Conservation (phyloP, 2,797 vertebrate species). For the Galaxias olidus region DNA sequence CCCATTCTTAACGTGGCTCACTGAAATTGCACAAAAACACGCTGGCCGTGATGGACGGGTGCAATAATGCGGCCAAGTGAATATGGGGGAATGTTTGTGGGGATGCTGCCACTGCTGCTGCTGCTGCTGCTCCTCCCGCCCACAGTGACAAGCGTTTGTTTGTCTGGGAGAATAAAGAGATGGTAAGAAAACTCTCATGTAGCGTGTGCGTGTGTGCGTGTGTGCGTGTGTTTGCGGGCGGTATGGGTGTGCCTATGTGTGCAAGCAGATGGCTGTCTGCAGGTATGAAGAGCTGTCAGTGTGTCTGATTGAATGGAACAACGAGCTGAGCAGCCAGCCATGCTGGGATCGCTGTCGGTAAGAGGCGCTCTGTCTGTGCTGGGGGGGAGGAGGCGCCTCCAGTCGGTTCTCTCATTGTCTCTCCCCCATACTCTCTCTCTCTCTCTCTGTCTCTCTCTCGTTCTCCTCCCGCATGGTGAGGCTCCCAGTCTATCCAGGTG, state of each 20-base stretch:
- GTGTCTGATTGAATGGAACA: slow-evolving; percentile 38
- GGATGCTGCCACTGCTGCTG: slow-evolving; percentile 22
- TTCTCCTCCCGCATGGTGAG: neutral
- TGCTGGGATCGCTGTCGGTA: slow-evolving; percentile 33
- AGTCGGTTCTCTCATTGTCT: slow-evolving; percentile 31
- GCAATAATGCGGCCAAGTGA: slow-evolving; percentile 58
- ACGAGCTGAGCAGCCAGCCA: slow-evolving; percentile 31
- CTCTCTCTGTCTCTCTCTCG: neutral
- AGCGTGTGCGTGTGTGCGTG: slow-evolving; percentile 13
- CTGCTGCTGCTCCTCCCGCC: neutral
- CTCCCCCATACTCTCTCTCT: neutral
- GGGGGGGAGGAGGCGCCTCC: slow-evolving; percentile 10
- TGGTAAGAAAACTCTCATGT: slow-evolving; percentile 33
- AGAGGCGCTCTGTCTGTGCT: neutral
- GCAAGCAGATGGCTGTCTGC: slow-evolving; percentile 10
- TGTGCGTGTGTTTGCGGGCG: slow-evolving; percentile 11
- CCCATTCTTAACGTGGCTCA: slow-evolving; percentile 45
- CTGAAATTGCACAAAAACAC: slow-evolving; percentile 40
- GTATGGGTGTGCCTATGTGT: slow-evolving; percentile 17
- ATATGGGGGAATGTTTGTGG: slow-evolving; percentile 37
- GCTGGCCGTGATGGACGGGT: slow-evolving; percentile 60
- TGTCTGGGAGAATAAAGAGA: slow-evolving; percentile 49
- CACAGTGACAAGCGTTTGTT: slow-evolving; percentile 51
- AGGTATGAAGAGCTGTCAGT: slow-evolving; percentile 44
- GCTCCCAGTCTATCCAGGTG: neutral